Conservation (phyloP, 2,888 invertebrate genomes). For the Neoascia interrupta region DNA sequence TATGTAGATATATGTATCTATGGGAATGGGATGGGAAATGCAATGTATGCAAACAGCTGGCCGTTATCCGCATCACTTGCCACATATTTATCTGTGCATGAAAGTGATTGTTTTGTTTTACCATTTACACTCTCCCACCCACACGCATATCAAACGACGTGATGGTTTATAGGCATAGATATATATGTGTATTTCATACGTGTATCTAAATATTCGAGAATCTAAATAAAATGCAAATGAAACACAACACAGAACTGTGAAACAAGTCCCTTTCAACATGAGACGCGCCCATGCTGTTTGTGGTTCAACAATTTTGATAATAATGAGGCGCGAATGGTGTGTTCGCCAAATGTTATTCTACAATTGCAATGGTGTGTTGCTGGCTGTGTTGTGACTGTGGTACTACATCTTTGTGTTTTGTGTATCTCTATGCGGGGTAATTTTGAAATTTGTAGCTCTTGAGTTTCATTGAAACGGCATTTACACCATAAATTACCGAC, state of each 20-base stretch:
- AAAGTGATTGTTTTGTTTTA: slow-evolving; percentile 66
- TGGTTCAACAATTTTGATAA: slow-evolving; percentile 58
- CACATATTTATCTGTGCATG: slow-evolving; percentile 68
- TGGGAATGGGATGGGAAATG: too few relatives aligned
- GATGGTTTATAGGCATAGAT: too few relatives aligned
- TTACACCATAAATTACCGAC: slow-evolving; percentile 63
- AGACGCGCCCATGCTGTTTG: slow-evolving; percentile 2
- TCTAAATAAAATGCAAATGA: slow-evolving; percentile 47
- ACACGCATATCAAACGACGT: not conserved
- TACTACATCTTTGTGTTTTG: not conserved
- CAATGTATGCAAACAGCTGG: slow-evolving; percentile 67
- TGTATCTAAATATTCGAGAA: slow-evolving; percentile 12
- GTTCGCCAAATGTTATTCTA: slow-evolving; percentile 58
- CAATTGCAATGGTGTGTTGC: slow-evolving; percentile 15
- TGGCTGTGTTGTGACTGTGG: not conserved
- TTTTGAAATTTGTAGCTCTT: slow-evolving; percentile 60
- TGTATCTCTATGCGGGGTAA: slow-evolving; percentile 47
- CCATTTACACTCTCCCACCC: slow-evolving; percentile 36
- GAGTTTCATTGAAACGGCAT: slow-evolving; percentile 43
- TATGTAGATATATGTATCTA: too few relatives aligned
- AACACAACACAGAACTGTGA: slow-evolving; percentile 7
- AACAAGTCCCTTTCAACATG: slow-evolving; percentile 26
- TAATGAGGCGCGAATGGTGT: slow-evolving; percentile 62
- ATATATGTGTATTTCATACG: not conserved
- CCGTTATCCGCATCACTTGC: slow-evolving; percentile 68